Evolutionary conservation across 2,888 invertebrate species (phyloP).

Genomic region (Perdita meconis): DNA sequence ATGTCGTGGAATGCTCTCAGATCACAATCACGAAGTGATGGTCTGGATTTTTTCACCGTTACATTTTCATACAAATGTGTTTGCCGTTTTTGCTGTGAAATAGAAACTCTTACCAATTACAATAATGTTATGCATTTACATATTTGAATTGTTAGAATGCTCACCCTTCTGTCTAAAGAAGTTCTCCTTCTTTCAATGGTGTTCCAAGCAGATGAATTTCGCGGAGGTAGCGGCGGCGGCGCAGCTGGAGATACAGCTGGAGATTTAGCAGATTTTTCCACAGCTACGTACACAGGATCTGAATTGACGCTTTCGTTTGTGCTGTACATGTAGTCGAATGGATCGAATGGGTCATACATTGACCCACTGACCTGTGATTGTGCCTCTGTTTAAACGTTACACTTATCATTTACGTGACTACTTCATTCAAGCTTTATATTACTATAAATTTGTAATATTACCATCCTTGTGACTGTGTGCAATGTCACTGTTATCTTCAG

Average conservation of each 20-base stretch:
- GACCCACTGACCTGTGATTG: slow-evolving; percentile 87
- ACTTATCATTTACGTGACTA: not conserved
- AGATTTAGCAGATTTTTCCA: slow-evolving; percentile 86
- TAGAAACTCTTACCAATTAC: too few relatives aligned
- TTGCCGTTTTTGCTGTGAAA: slow-evolving; percentile 85
- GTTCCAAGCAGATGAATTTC: slow-evolving; percentile 85
- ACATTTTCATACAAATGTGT: slow-evolving; percentile 90
- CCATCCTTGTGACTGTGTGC: slow-evolving; percentile 68
- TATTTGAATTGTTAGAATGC: slow-evolving; percentile 39
- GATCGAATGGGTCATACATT: slow-evolving; percentile 91
- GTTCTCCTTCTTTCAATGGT: slow-evolving; percentile 85
- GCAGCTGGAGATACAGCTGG: slow-evolving; percentile 85
- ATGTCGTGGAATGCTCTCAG: slow-evolving; percentile 92
- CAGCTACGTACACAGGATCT: slow-evolving; percentile 90
- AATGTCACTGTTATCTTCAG: slow-evolving; percentile 85
- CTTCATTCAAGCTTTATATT: not conserved
- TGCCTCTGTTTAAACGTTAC: slow-evolving; percentile 76
- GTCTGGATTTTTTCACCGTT: slow-evolving; percentile 86
- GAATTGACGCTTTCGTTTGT: slow-evolving; percentile 87
- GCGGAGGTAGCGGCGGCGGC: slow-evolving; percentile 87
- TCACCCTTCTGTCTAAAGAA: slow-evolving; percentile 82
- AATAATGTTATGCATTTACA: too few relatives aligned
- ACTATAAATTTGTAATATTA: slow-evolving; percentile 47
- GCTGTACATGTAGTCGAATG: slow-evolving; percentile 91
- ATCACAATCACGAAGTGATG: slow-evolving; percentile 90